phyloP scores from a whole-genome alignment of 2,113 vertebrate species.

The Noctilio leporinus region DNA sequence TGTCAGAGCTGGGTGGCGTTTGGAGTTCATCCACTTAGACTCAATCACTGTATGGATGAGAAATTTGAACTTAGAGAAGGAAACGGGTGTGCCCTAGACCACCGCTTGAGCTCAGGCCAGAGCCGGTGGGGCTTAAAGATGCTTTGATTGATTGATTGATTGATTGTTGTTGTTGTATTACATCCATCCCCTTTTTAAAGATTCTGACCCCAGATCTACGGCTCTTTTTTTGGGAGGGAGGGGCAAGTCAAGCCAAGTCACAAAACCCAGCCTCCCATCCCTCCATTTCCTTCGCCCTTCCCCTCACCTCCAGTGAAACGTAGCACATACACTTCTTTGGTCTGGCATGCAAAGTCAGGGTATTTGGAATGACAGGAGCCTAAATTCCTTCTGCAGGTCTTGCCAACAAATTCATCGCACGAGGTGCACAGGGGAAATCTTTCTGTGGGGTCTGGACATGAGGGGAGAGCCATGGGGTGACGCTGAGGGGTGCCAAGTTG shows the following conservation, averaged over 20 bases:
- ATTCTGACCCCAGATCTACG: background rate
- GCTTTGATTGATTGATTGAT: too few relatives aligned
- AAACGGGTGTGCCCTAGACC: background rate
- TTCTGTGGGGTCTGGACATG: background rate
- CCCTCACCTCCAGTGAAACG: constrained; percentile 44
- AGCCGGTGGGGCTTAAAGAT: background rate
- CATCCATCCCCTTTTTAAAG: too few relatives aligned
- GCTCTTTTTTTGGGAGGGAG: background rate
- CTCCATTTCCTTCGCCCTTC: background rate
- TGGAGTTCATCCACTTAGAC: background rate
- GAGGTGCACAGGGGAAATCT: background rate
- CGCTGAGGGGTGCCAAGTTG: background rate
- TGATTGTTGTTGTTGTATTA: too few relatives aligned
- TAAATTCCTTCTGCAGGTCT: constrained; percentile 44
- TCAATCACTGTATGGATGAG: background rate
- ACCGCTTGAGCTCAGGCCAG: background rate
- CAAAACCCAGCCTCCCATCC: background rate
- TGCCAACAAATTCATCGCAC: constrained; percentile 44
- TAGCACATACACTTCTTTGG: constrained; percentile 29
- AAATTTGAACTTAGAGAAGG: background rate
- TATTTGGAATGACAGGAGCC: constrained; percentile 27
- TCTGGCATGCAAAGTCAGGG: constrained; percentile 58
- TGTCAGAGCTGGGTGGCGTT: background rate
- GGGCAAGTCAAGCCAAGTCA: background rate
- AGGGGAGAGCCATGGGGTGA: background rate